Percentiles rank a stretch among this genome's conserved stretches.
These are phyloP conservation scores for Cydia fagiglandana DNA, from an alignment of 1,140 invertebrate species.

Conservation along the genomic window DNA sequence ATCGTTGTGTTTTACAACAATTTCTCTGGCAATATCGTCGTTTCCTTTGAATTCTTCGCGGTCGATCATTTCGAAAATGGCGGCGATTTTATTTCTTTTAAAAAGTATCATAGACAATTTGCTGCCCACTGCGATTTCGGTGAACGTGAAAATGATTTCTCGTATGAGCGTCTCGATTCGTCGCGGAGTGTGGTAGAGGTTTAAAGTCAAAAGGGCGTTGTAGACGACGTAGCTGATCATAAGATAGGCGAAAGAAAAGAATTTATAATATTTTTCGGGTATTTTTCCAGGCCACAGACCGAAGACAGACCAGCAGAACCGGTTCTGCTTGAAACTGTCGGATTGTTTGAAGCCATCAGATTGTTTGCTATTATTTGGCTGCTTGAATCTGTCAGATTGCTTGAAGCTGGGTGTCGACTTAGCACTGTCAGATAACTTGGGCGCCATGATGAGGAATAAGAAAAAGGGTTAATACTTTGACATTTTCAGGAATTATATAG, in stretches of 20 bases:
- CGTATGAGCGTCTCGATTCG: constrained; percentile 56
- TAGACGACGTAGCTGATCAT: constrained; percentile 48
- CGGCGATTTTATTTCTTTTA: constrained; percentile 52
- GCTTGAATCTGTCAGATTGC: constrained; percentile 41
- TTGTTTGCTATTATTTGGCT: not conserved
- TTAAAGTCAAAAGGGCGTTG: constrained; percentile 53
- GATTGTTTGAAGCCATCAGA: constrained; percentile 4
- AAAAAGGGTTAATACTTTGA: not conserved
- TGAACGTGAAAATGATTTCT: constrained; percentile 65
- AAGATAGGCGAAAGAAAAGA: constrained; percentile 51
- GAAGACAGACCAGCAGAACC: constrained; percentile 51
- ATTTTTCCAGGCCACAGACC: constrained; percentile 52
- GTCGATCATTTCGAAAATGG: constrained; percentile 52
- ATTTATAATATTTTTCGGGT: constrained; percentile 50
- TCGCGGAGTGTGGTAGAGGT: constrained; percentile 53
- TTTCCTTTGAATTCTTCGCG: constrained; percentile 51
- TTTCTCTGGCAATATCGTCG: constrained; percentile 43
- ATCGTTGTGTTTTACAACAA: constrained; percentile 44
- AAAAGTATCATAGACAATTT: constrained; percentile 58
- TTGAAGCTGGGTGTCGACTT: constrained; percentile 31
- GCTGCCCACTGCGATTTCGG: constrained; percentile 48
- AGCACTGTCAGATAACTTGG: constrained; percentile 36
- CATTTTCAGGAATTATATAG: not conserved
- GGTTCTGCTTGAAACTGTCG: constrained; percentile 48
- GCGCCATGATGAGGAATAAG: not conserved